These are phyloP conservation scores for Enchytraeus crypticus DNA, from an alignment of 2,888 invertebrate species.

Conservation along the genomic window DNA sequence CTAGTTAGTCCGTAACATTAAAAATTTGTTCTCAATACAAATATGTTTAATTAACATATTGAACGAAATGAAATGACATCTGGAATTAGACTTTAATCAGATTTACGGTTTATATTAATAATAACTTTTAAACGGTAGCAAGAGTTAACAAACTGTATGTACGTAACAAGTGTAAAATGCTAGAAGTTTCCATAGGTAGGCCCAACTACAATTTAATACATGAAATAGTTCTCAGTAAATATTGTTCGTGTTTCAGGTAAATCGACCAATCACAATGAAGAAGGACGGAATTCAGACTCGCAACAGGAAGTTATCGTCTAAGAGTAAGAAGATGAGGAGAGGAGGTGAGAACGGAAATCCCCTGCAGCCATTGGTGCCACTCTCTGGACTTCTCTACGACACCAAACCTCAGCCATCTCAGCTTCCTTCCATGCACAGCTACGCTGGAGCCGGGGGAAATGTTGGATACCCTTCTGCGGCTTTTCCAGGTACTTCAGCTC, in stretches of 20 bases:
- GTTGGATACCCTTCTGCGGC: not conserved
- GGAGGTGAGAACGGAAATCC: slow-evolving; percentile 9
- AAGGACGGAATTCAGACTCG: slow-evolving; percentile 18
- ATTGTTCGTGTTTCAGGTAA: slow-evolving; percentile 8
- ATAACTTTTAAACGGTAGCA: too few relatives aligned
- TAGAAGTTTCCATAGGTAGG: too few relatives aligned
- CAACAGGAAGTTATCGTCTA: slow-evolving; percentile 18
- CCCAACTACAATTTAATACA: too few relatives aligned
- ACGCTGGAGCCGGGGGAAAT: not conserved
- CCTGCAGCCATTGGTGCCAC: slow-evolving; percentile 3
- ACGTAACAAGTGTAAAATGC: too few relatives aligned
- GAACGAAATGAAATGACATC: too few relatives aligned
- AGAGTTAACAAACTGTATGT: too few relatives aligned
- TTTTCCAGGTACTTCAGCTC: not conserved
- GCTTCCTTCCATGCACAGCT: slow-evolving; percentile 3
- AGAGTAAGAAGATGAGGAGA: slow-evolving; percentile 14
- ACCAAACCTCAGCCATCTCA: slow-evolving; percentile 6
- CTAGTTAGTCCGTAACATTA: too few relatives aligned
- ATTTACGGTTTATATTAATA: too few relatives aligned
- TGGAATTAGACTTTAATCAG: too few relatives aligned
- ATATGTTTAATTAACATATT: too few relatives aligned
- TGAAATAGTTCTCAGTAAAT: too few relatives aligned
- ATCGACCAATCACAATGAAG: slow-evolving; percentile 19
- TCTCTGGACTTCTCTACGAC: slow-evolving; percentile 9
- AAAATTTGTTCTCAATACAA: too few relatives aligned